Percentiles rank a stretch among this genome's conserved stretches.
Evolutionary conservation across 2,888 invertebrate genomes (phyloP).

Genomic region (Omphaloscelis lunosa): DNA sequence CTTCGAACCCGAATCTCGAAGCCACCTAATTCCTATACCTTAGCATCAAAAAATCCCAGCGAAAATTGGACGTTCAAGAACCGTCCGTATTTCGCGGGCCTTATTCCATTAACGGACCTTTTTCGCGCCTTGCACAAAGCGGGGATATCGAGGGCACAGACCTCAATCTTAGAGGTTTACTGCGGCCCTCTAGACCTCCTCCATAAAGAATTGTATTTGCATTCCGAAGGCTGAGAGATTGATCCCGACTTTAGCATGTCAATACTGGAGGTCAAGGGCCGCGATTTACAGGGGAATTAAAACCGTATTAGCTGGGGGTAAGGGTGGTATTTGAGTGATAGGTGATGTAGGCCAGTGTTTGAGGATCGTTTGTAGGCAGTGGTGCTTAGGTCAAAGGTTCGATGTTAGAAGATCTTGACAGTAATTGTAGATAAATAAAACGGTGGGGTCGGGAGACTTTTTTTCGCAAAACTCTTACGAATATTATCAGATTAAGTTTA

Average conservation of each 20-base stretch:
- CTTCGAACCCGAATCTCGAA: conserved; percentile 51
- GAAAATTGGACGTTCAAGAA: conserved; percentile 64
- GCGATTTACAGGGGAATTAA: conserved; percentile 40
- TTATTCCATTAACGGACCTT: conserved; percentile 88
- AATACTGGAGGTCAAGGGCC: conserved; percentile 80
- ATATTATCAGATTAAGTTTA: background rate
- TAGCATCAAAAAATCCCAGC: conserved; percentile 63
- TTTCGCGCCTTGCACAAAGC: conserved; percentile 81
- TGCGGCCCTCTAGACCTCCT: conserved; percentile 72
- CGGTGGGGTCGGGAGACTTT: background rate
- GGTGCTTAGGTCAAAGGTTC: conserved; percentile 47
- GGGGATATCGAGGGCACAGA: conserved; percentile 79
- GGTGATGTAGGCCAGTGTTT: conserved; percentile 33
- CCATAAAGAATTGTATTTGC: conserved; percentile 86
- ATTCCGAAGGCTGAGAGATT: conserved; percentile 80
- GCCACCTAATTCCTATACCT: conserved; percentile 64
- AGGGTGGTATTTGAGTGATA: conserved; percentile 35
- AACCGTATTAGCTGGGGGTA: conserved; percentile 49
- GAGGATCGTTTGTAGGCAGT: conserved; percentile 43
- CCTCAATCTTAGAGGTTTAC: conserved; percentile 81
- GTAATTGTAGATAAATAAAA: conserved; percentile 47
- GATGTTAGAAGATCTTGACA: conserved; percentile 42
- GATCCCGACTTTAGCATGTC: conserved; percentile 82
- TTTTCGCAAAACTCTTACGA: no score
- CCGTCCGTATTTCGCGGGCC: conserved; percentile 67